phyloP scores from a whole-genome alignment of 2,888 invertebrate genomes.

The Nomada goodeniana region DNA sequence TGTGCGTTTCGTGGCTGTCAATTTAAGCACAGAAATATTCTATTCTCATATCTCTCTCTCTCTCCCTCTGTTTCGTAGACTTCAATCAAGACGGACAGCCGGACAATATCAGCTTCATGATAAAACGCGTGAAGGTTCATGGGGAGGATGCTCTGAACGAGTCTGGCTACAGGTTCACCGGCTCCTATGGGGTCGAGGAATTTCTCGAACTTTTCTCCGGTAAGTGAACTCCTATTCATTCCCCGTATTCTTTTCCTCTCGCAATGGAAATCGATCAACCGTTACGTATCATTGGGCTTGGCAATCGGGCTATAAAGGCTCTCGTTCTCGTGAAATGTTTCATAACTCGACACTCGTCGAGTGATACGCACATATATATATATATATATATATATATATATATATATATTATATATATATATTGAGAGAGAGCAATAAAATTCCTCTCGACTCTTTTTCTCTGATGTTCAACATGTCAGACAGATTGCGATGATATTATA shows the following conservation, averaged over 20 bases:
- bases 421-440: no score
- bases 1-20: background rate
- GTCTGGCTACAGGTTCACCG: constrained; percentile 93
- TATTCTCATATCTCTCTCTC: no score
- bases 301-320: no score
- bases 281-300: constrained; percentile 21
- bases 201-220: constrained; percentile 98
- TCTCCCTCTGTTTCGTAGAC: constrained; percentile 86
- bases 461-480: no score
- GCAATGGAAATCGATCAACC: constrained; percentile 25
- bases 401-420: no score
- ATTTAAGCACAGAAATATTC: no score
- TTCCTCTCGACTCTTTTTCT: no score
- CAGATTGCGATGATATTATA: no score
- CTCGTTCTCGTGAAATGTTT: no score
- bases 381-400: no score
- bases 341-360: no score
- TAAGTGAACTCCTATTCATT: constrained; percentile 82
- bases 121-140: constrained; percentile 96
- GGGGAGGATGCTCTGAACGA: constrained; percentile 92
- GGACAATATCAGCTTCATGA: constrained; percentile 97
- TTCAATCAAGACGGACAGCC: constrained; percentile 95
- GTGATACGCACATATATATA: no score
- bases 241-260: background rate
- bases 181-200: constrained; percentile 98